Evolutionary conservation across 2,888 invertebrate species (phyloP), one percentile per base, ranked within the genome.

Genomic region (Dorcus parallelipipedus): DNA sequence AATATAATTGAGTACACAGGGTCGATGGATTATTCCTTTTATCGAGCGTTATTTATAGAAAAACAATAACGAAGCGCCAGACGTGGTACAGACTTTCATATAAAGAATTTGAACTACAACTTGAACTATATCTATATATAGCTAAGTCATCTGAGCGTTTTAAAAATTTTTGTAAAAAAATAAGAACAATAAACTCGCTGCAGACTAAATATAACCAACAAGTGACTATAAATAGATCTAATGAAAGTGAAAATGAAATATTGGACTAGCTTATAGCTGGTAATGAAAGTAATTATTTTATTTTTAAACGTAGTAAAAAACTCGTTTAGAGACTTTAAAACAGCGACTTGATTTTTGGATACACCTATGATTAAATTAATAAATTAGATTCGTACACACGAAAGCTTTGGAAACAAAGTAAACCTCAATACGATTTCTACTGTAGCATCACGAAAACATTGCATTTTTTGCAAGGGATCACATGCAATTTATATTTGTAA

Each of bases 1-100:
- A 57, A 59, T 51, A 51, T 55, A 59, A 62, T 58, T 62, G 62
- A 62, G 62, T 55, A 52, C 62, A 60, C 58, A 62, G 62, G 62
- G 62, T 62, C 62, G 62, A 53, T 62, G 62, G 60, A 59, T 58
- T 59, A 53, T 52, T 45, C 9, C 9, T 45, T 9, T 17, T 45
- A 20, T 45, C 23, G 20, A 45, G 26, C 45, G 17, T 20, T 45
- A 45, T 45, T 45, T 45, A 45, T 20, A 17, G 20, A 20, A 45
- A 45, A 45, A 45, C 17, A 9, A 45, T 23, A 45, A 45, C 23
- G 42, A 42, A 14, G 42, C 42, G 45, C 45, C 45, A 45, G 45
- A 45, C 45, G 17, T 45, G 20, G 45, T 45, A 45, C 45, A 45
- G 45, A 45, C 45, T 20, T 41, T 10, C 41, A 41, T 41, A 41